Evolutionary conservation across 2,113 vertebrate genomes (phyloP).

Genomic region (Syngnathus typhle): DNA sequence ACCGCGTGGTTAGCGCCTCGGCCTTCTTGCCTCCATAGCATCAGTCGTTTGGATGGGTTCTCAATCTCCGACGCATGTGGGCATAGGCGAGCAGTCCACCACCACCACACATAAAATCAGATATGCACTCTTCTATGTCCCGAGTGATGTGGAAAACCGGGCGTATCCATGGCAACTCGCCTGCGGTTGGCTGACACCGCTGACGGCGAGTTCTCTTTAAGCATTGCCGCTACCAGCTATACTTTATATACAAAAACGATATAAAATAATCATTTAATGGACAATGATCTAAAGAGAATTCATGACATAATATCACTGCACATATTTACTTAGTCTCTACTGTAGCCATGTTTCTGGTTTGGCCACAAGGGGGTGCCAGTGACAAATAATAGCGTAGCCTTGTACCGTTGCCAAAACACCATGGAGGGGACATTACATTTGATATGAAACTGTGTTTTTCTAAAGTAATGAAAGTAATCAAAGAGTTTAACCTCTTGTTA

Average conservation of each 20-base stretch:
- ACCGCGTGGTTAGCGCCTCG: constrained; percentile 11
- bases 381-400: constrained; percentile 1
- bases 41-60: constrained; percentile 3
- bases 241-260: not conserved
- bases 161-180: constrained; percentile 43
- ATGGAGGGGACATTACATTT: not conserved
- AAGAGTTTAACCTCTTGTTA: too few species aligned
- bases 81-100: not conserved
- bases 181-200: constrained; percentile 33
- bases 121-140: constrained; percentile 41
- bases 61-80: constrained; percentile 6
- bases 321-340: not conserved
- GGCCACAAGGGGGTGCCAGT: constrained; percentile 47
- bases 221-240: constrained; percentile 9
- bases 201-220: constrained; percentile 28
- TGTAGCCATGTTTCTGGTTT: not conserved
- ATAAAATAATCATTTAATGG: not conserved
- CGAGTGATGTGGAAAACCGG: constrained; percentile 51
- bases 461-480: too few species aligned
- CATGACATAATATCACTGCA: not conserved
- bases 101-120: constrained; percentile 27
- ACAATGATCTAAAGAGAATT: not conserved
- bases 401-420: not conserved
- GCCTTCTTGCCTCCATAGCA: not conserved
- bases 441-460: not conserved